Percentiles rank a stretch among this genome's conserved stretches.
phyloP scores from a whole-genome alignment of 2,113 vertebrate genomes.

The Prunella himalayana region DNA sequence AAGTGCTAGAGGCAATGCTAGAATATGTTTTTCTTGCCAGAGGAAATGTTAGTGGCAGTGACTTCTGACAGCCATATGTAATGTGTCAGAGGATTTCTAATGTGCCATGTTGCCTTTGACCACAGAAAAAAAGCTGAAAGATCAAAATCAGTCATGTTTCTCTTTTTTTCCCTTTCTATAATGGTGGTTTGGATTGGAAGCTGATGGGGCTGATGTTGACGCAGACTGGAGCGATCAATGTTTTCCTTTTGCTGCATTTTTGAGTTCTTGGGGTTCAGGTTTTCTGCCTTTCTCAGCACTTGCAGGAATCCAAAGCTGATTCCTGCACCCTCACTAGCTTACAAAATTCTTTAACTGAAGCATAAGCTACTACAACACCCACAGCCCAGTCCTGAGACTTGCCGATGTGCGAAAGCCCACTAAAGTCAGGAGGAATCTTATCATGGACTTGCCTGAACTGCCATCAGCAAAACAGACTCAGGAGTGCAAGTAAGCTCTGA shows the following conservation, averaged over 20 bases:
- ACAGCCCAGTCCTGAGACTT: neutral
- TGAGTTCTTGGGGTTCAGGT: neutral
- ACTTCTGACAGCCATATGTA: neutral
- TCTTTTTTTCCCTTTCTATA: neutral
- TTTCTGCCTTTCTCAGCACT: neutral
- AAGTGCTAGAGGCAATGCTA: fast-evolving
- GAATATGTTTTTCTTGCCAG: neutral
- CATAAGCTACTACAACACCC: neutral
- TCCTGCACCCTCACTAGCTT: neutral
- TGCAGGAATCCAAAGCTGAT: neutral
- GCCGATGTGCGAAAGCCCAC: neutral
- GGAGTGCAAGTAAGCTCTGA: neutral
- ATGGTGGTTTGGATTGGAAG: neutral
- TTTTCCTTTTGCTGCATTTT: neutral
- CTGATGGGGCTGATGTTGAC: neutral
- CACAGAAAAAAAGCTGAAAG: neutral
- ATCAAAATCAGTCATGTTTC: neutral
- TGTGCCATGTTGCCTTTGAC: neutral
- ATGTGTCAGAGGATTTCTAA: neutral
- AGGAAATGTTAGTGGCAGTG: neutral
- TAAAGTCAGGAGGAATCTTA: neutral
- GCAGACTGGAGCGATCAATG: neutral
- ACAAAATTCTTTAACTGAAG: neutral
- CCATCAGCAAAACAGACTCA: neutral
- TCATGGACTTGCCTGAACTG: neutral